Conservation (phyloP, 2,888 invertebrate genomes). For the Campoplex nolae region DNA sequence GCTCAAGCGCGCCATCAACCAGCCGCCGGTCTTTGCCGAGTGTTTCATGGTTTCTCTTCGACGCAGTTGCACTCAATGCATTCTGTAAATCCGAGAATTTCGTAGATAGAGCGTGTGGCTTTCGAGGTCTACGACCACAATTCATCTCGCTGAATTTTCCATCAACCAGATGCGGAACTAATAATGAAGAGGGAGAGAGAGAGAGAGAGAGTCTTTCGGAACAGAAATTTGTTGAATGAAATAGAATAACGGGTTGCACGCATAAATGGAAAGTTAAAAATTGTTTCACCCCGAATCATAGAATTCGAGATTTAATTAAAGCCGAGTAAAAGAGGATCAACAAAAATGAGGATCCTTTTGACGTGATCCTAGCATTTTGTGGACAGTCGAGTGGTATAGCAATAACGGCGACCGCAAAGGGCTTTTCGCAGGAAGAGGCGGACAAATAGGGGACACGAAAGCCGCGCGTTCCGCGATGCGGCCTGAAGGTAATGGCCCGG, state of each 20-base stretch:
- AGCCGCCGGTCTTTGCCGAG: slow-evolving; percentile 37
- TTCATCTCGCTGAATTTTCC: slow-evolving; percentile 40
- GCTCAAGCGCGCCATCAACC: slow-evolving; percentile 61
- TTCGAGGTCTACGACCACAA: slow-evolving; percentile 12
- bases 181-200: slow-evolving; percentile 1
- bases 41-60: slow-evolving; percentile 49
- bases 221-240: neutral
- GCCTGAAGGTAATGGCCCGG: slow-evolving; percentile 64
- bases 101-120: slow-evolving; percentile 43
- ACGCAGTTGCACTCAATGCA: slow-evolving; percentile 38
- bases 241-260: neutral
- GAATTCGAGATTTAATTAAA: neutral
- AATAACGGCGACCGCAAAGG: slow-evolving; percentile 50
- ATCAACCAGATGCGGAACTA: slow-evolving; percentile 37
- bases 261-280: neutral
- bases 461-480: slow-evolving; percentile 41
- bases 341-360: slow-evolving; percentile 31
- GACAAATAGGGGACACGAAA: slow-evolving; percentile 22
- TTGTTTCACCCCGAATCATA: neutral
- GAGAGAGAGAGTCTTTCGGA: neutral
- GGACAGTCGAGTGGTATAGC: slow-evolving; percentile 53
- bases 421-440: slow-evolving; percentile 40
- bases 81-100: slow-evolving; percentile 56
- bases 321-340: neutral
- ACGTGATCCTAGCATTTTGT: slow-evolving; percentile 46